phyloP scores from a whole-genome alignment of 2,888 invertebrate species.

The Nezara viridula region DNA sequence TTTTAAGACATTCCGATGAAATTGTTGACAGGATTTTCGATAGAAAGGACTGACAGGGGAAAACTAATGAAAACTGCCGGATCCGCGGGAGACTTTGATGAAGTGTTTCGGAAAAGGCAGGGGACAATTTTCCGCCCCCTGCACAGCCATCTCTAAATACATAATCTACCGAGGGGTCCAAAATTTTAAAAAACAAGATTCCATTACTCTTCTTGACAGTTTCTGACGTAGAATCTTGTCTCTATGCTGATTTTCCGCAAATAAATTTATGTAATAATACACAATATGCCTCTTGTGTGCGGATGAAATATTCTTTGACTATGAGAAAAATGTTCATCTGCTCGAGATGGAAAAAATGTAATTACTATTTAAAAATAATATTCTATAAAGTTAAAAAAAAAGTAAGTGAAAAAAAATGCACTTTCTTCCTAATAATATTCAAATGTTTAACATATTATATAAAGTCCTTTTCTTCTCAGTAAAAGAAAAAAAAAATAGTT shows the following conservation, averaged over 20 bases:
- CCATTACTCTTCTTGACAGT: constrained; percentile 15
- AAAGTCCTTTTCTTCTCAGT: too few species aligned
- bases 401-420: too few species aligned
- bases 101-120: neutral
- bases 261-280: neutral
- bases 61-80: constrained; percentile 20
- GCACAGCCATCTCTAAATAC: constrained; percentile 26
- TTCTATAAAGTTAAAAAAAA: too few species aligned
- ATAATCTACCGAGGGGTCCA: constrained; percentile 5
- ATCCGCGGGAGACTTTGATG: constrained; percentile 36
- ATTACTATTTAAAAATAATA: neutral
- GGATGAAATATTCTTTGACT: neutral
- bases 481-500: too few species aligned
- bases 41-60: constrained; percentile 7
- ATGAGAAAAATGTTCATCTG: neutral
- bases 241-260: neutral
- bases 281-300: neutral
- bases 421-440: too few species aligned
- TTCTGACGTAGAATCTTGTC: constrained; percentile 17
- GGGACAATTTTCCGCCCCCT: constrained; percentile 34
- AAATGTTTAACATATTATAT: too few species aligned
- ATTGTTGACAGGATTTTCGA: neutral
- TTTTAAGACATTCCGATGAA: too few species aligned
- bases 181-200: constrained; percentile 22
- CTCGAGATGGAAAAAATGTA: neutral